Percentiles rank a stretch among this genome's conserved stretches.
These are phyloP conservation scores for Caenorhabditis sp. DNA, from an alignment of 2,888 invertebrate species.

Conservation along the genomic window DNA sequence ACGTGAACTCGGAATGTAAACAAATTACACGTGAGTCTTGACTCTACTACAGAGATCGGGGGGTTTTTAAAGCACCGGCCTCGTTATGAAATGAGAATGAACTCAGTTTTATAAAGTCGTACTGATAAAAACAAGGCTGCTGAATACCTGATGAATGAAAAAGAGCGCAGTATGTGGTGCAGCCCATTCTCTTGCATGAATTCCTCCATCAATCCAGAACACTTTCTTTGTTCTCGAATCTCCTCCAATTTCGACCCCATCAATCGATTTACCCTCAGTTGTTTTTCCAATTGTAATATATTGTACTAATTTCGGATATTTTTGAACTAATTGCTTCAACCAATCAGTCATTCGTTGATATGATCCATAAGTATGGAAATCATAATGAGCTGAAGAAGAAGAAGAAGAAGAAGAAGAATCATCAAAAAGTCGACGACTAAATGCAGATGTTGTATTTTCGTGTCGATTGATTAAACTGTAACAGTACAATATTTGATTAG, in stretches of 20 bases:
- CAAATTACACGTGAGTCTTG: no score
- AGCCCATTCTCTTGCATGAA: constrained; percentile 70
- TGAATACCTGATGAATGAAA: constrained; percentile 69
- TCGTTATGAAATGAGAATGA: no score
- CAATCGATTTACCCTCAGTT: constrained; percentile 67
- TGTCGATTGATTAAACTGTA: constrained; percentile 32
- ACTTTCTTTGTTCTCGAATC: constrained; percentile 56
- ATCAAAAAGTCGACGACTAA: constrained; percentile 32
- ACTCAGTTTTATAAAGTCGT: no score
- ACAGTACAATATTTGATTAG: neutral
- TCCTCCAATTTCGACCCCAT: constrained; percentile 68
- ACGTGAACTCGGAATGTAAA: no score
- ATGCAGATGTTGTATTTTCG: constrained; percentile 14
- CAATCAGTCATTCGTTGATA: constrained; percentile 55
- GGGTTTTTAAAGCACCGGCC: no score
- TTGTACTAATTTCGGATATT: constrained; percentile 61
- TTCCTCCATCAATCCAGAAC: constrained; percentile 70
- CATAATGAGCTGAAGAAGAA: constrained; percentile 33
- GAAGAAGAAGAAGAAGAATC: constrained; percentile 37
- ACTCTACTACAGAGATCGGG: no score
- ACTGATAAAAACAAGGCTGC: no score
- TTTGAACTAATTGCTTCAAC: constrained; percentile 62
- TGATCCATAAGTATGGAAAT: constrained; percentile 49
- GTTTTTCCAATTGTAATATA: constrained; percentile 66
- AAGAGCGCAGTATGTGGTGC: constrained; percentile 69